Evolutionary conservation across 35 echinoderm and acorn worm genomes (phyloP), one percentile per base, ranked within the genome.

Genomic region (Holothuria glaberrima): DNA sequence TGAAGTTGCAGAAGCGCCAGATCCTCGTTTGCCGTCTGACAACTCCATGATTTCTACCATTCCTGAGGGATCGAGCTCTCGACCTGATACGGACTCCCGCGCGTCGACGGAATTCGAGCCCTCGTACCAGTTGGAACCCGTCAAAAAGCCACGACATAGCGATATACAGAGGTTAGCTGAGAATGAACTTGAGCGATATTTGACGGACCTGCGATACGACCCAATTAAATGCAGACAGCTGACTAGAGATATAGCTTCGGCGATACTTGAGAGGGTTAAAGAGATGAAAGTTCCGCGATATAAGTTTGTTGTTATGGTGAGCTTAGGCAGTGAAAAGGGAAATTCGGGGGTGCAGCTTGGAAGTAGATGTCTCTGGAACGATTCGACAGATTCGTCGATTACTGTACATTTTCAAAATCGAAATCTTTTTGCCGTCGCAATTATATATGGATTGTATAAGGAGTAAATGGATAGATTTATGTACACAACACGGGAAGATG

Each of bases 351-450:
- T 93, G 30, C 88, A 91, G 46, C 60, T 97, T 9, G 89, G 94
- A 22, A 97, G 94, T 72, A 80, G 94, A 54, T 97, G 94, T 89
- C 67, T 97, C 3, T 97, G 94, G 94, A 87, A 97, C 52, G 88
- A 93, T 16, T 78, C 60, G 9, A 91, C 89, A 4, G 94, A 97
- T 71, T 91, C 91, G 19, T 91, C 86, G 30, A 79, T 73, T 19
- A 97, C 82, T 26, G 89, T 93, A 0, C 58, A 93, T 48, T 97
- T 81, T 74, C 89, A 59, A 17, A 97, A 97, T 71, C 86, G 71
- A 66, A 88, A 87, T 18, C 52, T 97, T 21, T 97, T 93, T 68
- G 94, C 94, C 36, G 91, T 93, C 7, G 94, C 79, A 41, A 93
- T 93, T 88, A 74, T 97, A 19, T 97, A 97, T 68, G 94, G 91